Evolutionary conservation across 2,888 invertebrate species (phyloP).

Genomic region (Leptothorax acervorum): DNA sequence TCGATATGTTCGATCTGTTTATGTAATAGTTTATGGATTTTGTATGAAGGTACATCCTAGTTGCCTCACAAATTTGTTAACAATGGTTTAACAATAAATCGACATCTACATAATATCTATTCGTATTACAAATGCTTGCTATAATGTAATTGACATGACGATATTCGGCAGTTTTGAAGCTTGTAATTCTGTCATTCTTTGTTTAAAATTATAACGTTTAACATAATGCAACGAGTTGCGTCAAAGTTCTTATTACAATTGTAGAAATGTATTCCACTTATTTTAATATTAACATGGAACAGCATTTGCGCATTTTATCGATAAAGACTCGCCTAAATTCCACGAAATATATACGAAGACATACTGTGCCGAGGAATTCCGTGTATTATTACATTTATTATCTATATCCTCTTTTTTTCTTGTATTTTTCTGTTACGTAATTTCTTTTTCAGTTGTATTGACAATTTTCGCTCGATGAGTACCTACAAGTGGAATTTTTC

Average conservation of each 20-base stretch:
- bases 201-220: background rate
- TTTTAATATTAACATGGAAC: background rate
- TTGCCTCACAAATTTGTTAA: constrained; percentile 73
- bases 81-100: constrained; percentile 74
- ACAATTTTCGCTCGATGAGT: constrained; percentile 70
- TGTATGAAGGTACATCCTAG: constrained; percentile 16
- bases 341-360: background rate
- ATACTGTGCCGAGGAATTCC: background rate
- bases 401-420: constrained; percentile 62
- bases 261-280: background rate
- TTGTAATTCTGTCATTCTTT: background rate
- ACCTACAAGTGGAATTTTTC: constrained; percentile 64
- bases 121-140: constrained; percentile 75
- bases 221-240: background rate
- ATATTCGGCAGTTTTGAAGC: background rate
- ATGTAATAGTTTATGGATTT: background rate
- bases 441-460: constrained; percentile 32
- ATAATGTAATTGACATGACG: background rate
- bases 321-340: background rate
- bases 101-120: constrained; percentile 74
- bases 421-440: background rate
- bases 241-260: background rate
- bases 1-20: constrained; percentile 33
- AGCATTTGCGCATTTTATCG: background rate
- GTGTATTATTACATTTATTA: constrained; percentile 55